Percentiles rank a stretch among this genome's conserved stretches.
These are phyloP conservation scores for Dynastes tityus DNA, from an alignment of 2,888 invertebrate genomes.

Conservation along the genomic window DNA sequence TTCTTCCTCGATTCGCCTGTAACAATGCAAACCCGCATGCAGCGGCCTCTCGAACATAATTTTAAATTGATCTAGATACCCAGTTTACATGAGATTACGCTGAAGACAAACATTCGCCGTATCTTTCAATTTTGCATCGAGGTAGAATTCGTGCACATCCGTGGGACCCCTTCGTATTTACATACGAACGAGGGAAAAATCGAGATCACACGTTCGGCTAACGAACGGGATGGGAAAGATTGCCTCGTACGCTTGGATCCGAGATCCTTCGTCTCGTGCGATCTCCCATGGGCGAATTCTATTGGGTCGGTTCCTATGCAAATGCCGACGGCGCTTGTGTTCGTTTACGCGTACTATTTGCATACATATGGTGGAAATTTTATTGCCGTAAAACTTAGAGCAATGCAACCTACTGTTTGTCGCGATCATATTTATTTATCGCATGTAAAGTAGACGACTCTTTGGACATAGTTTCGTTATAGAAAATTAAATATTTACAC, in stretches of 20 bases:
- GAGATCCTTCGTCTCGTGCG: not conserved
- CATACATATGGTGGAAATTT: slow-evolving; percentile 9
- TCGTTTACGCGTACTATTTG: slow-evolving; percentile 5
- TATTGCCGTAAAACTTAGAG: not conserved
- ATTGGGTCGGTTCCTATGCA: slow-evolving; percentile 1
- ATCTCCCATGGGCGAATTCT: slow-evolving; percentile 14
- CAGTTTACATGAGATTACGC: slow-evolving; percentile 47
- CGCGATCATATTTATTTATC: too few relatives aligned
- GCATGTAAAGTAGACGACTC: too few relatives aligned
- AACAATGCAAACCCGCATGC: slow-evolving; percentile 51
- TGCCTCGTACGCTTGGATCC: not conserved
- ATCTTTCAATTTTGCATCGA: slow-evolving; percentile 47
- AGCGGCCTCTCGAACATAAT: slow-evolving; percentile 45
- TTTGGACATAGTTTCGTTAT: too few relatives aligned
- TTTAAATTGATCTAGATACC: slow-evolving; percentile 50
- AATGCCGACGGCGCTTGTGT: not conserved
- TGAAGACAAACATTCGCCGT: slow-evolving; percentile 47
- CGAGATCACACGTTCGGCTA: slow-evolving; percentile 41
- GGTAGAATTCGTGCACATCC: slow-evolving; percentile 38
- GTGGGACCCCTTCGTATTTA: slow-evolving; percentile 32
- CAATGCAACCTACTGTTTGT: too few relatives aligned
- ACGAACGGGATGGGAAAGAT: slow-evolving; percentile 35
- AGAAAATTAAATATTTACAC: too few relatives aligned
- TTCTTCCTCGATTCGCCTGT: slow-evolving; percentile 9
- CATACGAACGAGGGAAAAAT: slow-evolving; percentile 43